Conservation (phyloP, 2,888 invertebrate genomes). For the Eupeodes luniger region DNA sequence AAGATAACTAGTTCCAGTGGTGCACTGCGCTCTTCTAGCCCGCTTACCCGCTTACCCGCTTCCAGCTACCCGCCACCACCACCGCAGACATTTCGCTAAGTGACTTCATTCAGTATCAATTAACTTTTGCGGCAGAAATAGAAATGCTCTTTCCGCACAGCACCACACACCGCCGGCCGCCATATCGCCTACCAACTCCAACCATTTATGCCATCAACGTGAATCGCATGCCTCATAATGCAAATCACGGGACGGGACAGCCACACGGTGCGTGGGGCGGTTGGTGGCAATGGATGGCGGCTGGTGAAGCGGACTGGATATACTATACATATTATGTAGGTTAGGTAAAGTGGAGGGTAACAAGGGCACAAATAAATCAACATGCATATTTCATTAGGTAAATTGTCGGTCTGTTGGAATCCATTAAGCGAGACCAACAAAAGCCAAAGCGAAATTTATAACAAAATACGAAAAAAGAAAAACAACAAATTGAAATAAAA, state of each 20-base stretch:
- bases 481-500: constrained; percentile 65
- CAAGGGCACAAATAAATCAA: constrained; percentile 75
- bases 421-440: constrained; percentile 72
- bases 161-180: not conserved
- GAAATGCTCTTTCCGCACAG: constrained; percentile 45
- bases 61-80: constrained; percentile 74
- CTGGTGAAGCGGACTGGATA: not conserved
- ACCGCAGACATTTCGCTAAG: constrained; percentile 80
- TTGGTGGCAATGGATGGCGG: constrained; percentile 8
- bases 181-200: not conserved
- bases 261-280: constrained; percentile 23
- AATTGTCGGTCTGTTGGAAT: constrained; percentile 76
- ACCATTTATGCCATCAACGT: not conserved
- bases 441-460: constrained; percentile 49
- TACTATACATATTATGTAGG: too few relatives aligned
- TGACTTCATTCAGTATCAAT: constrained; percentile 84
- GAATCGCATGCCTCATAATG: constrained; percentile 35
- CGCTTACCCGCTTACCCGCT: constrained; percentile 52
- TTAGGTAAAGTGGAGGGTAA: constrained; percentile 8
- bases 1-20: constrained; percentile 68
- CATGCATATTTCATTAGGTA: constrained; percentile 76
- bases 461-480: constrained; percentile 5
- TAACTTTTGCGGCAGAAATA: constrained; percentile 79
- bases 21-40: constrained; percentile 63
- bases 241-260: constrained; percentile 48